Conservation (phyloP, 2,797 vertebrate species). For the Nannoperca obscura region DNA sequence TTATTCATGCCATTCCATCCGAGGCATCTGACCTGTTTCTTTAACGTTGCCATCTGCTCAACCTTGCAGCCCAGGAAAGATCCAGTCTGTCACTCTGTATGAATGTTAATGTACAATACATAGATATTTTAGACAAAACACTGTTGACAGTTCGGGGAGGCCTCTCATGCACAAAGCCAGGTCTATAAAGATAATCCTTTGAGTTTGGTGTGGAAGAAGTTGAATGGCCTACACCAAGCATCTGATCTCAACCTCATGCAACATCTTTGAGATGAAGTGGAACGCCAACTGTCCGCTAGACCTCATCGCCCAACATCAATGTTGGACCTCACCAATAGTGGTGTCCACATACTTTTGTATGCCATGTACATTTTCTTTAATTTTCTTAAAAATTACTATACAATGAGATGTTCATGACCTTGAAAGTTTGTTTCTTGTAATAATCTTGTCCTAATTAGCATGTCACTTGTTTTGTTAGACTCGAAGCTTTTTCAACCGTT, state of each 20-base stretch:
- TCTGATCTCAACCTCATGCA: neutral
- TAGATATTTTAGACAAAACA: neutral
- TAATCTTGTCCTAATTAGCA: neutral
- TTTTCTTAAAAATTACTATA: too few species aligned
- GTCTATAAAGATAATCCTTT: neutral
- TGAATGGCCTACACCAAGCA: neutral
- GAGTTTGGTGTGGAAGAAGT: neutral
- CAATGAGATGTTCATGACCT: neutral
- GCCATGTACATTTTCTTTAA: neutral
- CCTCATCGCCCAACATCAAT: neutral
- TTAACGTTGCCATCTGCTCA: slow-evolving; percentile 68
- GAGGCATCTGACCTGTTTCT: slow-evolving; percentile 57
- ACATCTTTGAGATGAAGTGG: neutral
- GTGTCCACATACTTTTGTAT: neutral
- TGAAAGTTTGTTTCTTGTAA: neutral
- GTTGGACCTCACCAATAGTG: neutral
- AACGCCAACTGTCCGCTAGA: neutral
- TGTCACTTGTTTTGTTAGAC: neutral
- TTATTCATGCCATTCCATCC: slow-evolving; percentile 27
- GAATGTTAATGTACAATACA: too few species aligned
- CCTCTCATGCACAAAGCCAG: neutral
- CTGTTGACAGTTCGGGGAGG: too few species aligned
- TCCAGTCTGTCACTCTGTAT: slow-evolving; percentile 12
- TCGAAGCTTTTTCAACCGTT: neutral
- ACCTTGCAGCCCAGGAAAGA: slow-evolving; percentile 48